A percentile compares a stretch with the other conserved stretches of the same genome.
Evolutionary conservation across 2,797 vertebrate species (phyloP).

Genomic region (Neoniphon sammara): DNA sequence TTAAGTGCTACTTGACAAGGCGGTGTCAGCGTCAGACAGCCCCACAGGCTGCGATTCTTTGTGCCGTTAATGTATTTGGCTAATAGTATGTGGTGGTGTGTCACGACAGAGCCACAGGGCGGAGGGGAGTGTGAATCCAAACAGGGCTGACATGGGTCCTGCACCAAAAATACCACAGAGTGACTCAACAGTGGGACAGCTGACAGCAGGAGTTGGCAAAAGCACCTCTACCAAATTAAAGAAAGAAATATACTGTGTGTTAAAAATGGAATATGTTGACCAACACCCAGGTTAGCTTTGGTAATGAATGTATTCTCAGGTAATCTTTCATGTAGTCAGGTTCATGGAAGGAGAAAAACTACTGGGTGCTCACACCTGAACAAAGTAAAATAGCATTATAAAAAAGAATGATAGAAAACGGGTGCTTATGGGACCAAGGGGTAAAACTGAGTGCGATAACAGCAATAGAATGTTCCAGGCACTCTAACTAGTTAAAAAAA

Average conservation of each 20-base stretch:
- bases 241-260: conserved; percentile 9
- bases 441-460: too few species aligned
- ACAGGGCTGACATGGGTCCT: conserved; percentile 43
- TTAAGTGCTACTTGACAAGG: conserved; percentile 1
- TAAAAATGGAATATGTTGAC: background rate
- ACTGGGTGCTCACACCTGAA: too few species aligned
- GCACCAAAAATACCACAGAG: conserved; percentile 59
- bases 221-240: conserved; percentile 24
- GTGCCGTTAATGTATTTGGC: conserved; percentile 24
- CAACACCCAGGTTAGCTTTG: background rate
- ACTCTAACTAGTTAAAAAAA: too few species aligned
- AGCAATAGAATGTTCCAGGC: too few species aligned
- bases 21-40: background rate
- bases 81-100: conserved; percentile 33
- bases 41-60: background rate
- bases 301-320: background rate
- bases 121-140: conserved; percentile 26
- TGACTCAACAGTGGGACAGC: conserved; percentile 31
- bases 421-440: too few species aligned
- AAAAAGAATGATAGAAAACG: too few species aligned
- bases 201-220: background rate
- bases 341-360: too few species aligned
- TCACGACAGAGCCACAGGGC: conserved; percentile 38
- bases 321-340: background rate
- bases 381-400: too few species aligned